A percentile compares a stretch with the other conserved stretches of the same genome.
Conservation (phyloP, 2,888 invertebrate genomes). For the Rhingia campestris region DNA sequence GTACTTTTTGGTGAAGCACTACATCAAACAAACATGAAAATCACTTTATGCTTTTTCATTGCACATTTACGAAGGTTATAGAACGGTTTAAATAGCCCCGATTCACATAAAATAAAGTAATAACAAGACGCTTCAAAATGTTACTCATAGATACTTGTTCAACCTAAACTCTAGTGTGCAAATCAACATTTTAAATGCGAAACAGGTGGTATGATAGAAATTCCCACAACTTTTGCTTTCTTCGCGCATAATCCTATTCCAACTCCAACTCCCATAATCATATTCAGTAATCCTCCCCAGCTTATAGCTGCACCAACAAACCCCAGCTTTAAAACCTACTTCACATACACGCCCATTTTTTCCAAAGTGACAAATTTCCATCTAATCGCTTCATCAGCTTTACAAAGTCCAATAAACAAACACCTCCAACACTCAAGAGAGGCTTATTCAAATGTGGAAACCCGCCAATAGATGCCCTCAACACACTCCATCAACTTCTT, state of each 20-base stretch:
- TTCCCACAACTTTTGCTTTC: not conserved
- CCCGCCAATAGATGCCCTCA: slow-evolving; percentile 46
- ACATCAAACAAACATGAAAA: too few species aligned
- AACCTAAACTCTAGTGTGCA: too few species aligned
- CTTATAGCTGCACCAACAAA: not conserved
- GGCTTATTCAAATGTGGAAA: slow-evolving; percentile 50
- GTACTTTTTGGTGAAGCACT: too few species aligned
- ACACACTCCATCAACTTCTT: slow-evolving; percentile 64
- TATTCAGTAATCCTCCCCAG: not conserved
- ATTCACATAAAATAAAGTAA: too few species aligned
- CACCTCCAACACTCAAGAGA: slow-evolving; percentile 42
- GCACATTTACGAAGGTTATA: too few species aligned
- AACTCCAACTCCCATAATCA: not conserved
- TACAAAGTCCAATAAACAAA: slow-evolving; percentile 56
- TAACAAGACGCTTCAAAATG: too few species aligned
- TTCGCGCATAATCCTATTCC: not conserved
- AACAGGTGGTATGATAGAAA: too few species aligned
- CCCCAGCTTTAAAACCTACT: slow-evolving; percentile 39
- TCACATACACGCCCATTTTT: slow-evolving; percentile 56
- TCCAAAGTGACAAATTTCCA: slow-evolving; percentile 52
- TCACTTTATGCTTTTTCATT: too few species aligned
- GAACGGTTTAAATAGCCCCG: too few species aligned
- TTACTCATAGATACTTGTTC: too few species aligned
- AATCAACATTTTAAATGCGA: too few species aligned
- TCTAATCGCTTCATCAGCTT: slow-evolving; percentile 67